Evolutionary conservation across 1,140 invertebrate species (phyloP), one percentile per base, ranked within the genome.

Genomic region (Drosophila nigrodunni): DNA sequence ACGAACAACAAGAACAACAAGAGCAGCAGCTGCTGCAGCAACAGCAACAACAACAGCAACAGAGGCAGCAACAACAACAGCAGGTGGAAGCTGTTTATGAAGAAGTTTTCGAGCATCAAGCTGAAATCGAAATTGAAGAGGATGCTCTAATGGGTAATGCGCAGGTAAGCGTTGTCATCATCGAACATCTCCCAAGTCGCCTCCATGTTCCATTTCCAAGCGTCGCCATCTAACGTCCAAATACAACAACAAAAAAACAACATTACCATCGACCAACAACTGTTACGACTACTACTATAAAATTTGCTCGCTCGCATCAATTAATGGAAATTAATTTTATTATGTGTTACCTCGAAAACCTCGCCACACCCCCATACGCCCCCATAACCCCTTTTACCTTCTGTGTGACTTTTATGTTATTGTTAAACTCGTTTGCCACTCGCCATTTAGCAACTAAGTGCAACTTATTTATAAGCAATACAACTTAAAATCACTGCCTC

Each of bases 61-160:
- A 68, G 18, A 21, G 18, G n/a, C 50, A 41, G 13, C 43, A 50
- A 39, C 46, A 41, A 21, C 43, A 50, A 39, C 46, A 70, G 18
- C 21, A 47, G 66, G 59, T 58, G 70, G 67, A 73, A 67, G 60
- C 52, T 25, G 8, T 87, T n/a, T 87, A 87, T 71, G 83, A 62
- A 11, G 80, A 88, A 64, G 64, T 87, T 57, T 80, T 80, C 2
- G 82, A 87, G 43, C 43, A 88, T 15, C 39, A 54, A 2, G 55
- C 55, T 15, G 41, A 52, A 11, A 35, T 62, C 8, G 77, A 79
- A 35, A 44, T 35, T 15, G 74, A 70, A 58, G 82, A 79, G 43
- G 76, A 88, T 83, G 80, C 80, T 46, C 73, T 87, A 74, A 87
- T 87, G 82, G 82, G 82, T 68, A 87, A 87, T 72, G 82, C 82